Evolutionary conservation across 2,797 vertebrate species (phyloP).

Genomic region (Perodicticus potto): DNA sequence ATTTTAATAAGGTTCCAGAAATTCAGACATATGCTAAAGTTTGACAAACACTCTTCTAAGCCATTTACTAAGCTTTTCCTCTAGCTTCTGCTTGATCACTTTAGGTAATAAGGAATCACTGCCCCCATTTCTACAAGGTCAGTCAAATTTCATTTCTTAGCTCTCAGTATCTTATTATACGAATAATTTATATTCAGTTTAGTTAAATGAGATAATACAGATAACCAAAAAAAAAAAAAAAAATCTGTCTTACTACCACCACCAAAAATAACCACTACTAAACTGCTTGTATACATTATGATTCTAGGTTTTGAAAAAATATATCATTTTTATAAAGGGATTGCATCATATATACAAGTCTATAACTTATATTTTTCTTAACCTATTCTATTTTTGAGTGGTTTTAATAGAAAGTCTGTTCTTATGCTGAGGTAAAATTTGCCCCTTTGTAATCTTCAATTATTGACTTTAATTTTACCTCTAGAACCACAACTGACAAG

Average conservation of each 20-base stretch:
- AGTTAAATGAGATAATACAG: conserved; percentile 9
- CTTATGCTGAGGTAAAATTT: neutral
- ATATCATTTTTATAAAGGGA: neutral
- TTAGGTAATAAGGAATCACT: neutral
- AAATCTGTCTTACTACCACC: neutral
- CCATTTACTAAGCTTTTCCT: neutral
- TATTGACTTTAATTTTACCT: neutral
- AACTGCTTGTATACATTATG: neutral
- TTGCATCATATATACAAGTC: neutral
- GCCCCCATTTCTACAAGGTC: neutral
- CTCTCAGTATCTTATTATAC: neutral
- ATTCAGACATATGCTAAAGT: neutral
- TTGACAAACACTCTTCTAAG: neutral
- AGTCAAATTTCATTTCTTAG: neutral
- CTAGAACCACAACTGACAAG: neutral
- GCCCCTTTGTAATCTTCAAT: neutral
- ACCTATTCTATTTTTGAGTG: conserved; percentile 2
- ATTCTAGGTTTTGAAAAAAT: neutral
- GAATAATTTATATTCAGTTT: neutral
- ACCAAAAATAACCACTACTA: neutral
- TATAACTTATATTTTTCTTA: neutral
- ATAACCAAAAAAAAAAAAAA: neutral
- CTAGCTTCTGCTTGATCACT: neutral
- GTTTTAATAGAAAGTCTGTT: neutral
- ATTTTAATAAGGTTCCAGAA: neutral